Percentiles rank a stretch among this genome's conserved stretches.
These are phyloP conservation scores for Amniataba percoides DNA, from an alignment of 2,797 vertebrate genomes.

Conservation along the genomic window DNA sequence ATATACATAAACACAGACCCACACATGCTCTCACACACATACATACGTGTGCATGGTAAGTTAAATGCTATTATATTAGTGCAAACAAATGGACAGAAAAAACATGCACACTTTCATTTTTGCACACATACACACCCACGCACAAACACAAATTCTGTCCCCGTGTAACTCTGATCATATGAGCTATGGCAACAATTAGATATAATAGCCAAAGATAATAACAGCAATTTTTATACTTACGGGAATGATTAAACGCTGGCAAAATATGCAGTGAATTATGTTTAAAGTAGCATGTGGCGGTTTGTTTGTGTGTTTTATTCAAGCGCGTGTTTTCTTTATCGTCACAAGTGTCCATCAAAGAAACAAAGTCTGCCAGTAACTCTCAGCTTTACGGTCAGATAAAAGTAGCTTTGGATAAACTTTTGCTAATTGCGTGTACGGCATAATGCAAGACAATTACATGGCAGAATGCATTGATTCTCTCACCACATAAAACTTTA, in stretches of 20 bases:
- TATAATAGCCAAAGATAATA: conserved; percentile 74
- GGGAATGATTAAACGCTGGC: conserved; percentile 69
- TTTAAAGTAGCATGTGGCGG: conserved; percentile 55
- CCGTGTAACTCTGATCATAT: conserved; percentile 56
- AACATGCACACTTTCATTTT: conserved; percentile 19
- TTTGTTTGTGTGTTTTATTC: conserved; percentile 71
- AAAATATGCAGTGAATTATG: conserved; percentile 71
- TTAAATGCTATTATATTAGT: neutral
- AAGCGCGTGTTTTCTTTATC: conserved; percentile 64
- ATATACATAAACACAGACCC: neutral
- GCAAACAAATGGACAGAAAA: neutral
- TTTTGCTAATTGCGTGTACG: conserved; percentile 34
- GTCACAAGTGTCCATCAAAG: conserved; percentile 53
- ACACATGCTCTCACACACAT: neutral
- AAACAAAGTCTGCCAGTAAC: conserved; percentile 19
- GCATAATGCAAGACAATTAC: conserved; percentile 9
- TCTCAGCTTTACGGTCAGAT: conserved; percentile 45
- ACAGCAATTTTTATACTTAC: conserved; percentile 68
- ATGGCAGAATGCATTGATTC: neutral
- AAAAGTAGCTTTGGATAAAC: conserved; percentile 42
- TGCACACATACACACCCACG: conserved; percentile 26
- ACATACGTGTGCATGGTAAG: neutral
- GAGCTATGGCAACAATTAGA: conserved; percentile 76
- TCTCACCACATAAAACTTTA: conserved; percentile 36
- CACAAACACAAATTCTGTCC: conserved; percentile 42